phyloP scores from a whole-genome alignment of 2,888 invertebrate species.

The Limenitis camilla region DNA sequence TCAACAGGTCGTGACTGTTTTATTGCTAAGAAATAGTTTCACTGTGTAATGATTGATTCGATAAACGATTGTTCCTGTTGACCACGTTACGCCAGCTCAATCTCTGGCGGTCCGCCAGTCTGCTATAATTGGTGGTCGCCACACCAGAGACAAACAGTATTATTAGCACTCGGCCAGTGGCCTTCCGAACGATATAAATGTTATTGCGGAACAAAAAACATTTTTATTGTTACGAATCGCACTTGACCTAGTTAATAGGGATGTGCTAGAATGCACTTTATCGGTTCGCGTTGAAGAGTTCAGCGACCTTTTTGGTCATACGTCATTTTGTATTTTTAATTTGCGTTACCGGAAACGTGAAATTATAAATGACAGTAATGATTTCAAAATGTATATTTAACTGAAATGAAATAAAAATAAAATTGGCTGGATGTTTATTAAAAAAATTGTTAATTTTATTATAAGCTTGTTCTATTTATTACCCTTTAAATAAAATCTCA shows the following conservation, averaged over 20 bases:
- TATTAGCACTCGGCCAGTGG: slow-evolving; percentile 77
- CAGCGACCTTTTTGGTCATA: slow-evolving; percentile 37
- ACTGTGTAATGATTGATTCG: slow-evolving; percentile 51
- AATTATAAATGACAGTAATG: no score
- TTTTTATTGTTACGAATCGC: slow-evolving; percentile 45
- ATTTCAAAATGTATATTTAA: no score
- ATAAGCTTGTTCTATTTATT: no score
- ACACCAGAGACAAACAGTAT: slow-evolving; percentile 77
- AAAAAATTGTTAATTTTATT: no score
- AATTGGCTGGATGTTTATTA: no score
- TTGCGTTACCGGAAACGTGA: not conserved
- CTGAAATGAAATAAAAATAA: no score
- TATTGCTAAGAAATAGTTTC: slow-evolving; percentile 10
- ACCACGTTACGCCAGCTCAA: slow-evolving; percentile 53
- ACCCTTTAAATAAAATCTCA: no score
- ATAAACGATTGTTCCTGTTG: slow-evolving; percentile 58
- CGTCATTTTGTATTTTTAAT: not conserved
- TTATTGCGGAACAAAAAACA: slow-evolving; percentile 30
- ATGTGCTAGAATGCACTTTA: slow-evolving; percentile 31
- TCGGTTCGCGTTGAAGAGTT: slow-evolving; percentile 30
- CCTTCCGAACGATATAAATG: slow-evolving; percentile 40
- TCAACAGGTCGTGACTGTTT: no score
- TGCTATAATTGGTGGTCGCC: slow-evolving; percentile 91
- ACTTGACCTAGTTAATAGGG: slow-evolving; percentile 65
- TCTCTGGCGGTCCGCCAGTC: slow-evolving; percentile 84